These are phyloP conservation scores for Dendrolimus houi DNA, from an alignment of 2,888 invertebrate genomes.

Conservation along the genomic window DNA sequence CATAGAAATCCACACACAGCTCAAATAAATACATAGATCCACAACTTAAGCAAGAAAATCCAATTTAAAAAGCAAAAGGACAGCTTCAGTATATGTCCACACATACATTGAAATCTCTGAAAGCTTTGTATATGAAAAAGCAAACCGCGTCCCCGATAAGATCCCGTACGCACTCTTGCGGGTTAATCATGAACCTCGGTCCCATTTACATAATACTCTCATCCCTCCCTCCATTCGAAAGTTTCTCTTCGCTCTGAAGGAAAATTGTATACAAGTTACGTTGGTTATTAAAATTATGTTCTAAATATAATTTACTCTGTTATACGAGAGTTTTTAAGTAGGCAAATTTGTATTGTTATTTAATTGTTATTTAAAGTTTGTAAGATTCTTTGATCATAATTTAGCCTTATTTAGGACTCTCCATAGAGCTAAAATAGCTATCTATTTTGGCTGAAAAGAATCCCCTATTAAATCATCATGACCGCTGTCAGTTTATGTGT, in stretches of 20 bases:
- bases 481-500: no score
- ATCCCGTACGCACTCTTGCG: conserved; percentile 3
- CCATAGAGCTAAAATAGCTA: no score
- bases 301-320: not conserved
- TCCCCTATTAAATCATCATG: no score
- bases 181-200: conserved; percentile 62
- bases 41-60: no score
- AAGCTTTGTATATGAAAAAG: not conserved
- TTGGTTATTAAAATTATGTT: not conserved
- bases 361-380: no score
- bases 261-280: not conserved
- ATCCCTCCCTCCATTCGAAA: not conserved
- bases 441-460: no score
- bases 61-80: not conserved
- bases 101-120: not conserved
- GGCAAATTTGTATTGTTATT: not conserved
- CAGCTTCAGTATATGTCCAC: no score
- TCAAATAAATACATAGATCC: no score
- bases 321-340: not conserved
- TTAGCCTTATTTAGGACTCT: no score
- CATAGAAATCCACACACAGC: no score
- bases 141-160: not conserved
- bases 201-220: conserved; percentile 58
- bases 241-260: not conserved
- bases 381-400: no score